Percentiles rank a stretch among this genome's conserved stretches.
Conservation (phyloP, 2,797 vertebrate genomes). For the Phataginus tricuspis region DNA sequence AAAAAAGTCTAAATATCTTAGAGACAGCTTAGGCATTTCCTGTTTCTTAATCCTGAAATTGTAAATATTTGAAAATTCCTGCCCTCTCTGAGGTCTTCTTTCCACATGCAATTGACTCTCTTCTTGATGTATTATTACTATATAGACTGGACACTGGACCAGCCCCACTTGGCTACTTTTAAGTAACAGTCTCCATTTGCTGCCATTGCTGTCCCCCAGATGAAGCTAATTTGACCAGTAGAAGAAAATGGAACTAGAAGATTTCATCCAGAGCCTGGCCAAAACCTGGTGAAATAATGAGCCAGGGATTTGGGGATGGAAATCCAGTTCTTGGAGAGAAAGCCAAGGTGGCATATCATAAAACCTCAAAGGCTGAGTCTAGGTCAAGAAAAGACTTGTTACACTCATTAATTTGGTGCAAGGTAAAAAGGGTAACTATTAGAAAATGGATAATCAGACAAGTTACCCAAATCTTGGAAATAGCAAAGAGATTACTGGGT, state of each 20-base stretch:
- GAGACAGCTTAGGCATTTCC: not conserved
- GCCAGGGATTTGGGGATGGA: not conserved
- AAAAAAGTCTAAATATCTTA: not conserved
- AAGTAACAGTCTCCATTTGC: not conserved
- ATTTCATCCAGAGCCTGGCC: not conserved
- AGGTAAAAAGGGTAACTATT: not conserved
- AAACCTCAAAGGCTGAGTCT: not conserved
- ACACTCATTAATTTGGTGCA: not conserved
- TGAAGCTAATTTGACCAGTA: not conserved
- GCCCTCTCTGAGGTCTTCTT: not conserved
- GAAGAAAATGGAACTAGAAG: not conserved
- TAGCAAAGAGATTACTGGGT: not conserved
- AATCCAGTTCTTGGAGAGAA: not conserved
- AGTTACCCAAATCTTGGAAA: constrained; percentile 10
- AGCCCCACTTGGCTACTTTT: not conserved
- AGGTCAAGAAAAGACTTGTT: not conserved
- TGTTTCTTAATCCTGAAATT: not conserved
- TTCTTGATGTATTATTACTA: not conserved
- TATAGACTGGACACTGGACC: not conserved
- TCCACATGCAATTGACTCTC: not conserved
- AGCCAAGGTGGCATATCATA: not conserved
- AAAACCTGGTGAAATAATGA: not conserved
- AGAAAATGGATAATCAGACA: not conserved
- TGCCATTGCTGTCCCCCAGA: not conserved
- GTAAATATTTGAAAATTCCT: not conserved